Base-by-base conservation (phyloP, 2,888 invertebrate genomes). In the Eurois occulta region DNA sequence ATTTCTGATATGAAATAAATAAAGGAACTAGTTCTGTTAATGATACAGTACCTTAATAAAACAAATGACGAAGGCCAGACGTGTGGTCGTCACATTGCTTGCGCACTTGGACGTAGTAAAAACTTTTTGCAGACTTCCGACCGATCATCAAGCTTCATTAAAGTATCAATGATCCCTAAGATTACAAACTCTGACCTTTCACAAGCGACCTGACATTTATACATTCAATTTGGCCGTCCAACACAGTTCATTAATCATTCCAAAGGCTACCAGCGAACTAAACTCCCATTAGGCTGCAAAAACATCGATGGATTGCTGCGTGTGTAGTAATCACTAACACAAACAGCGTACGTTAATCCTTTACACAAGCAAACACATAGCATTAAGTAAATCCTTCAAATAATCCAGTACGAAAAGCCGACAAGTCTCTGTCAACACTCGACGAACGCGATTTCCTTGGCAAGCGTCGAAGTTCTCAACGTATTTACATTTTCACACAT, bases 401-500 rank as follows among this genome's bases (percentile, higher is more conserved):
- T 96, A 96, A 95, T 95, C 95, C 93, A 94, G 93, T 95, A 93
- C 90, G 93, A 92, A 93, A 95, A 95, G 94, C 94, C 94, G 94
- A 92, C 94, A 93, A 93, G 94, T 94, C 94, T 94, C 93, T 93
- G 95, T 94, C 95, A 95, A 96, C 96, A 95, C 94, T 94, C 92
- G 88, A 91, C 91, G 91, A 92, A 94, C 93, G 94, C 92, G 95
- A 95, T 95, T 96, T 95, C 93, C 94, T 95, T 92, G 87, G 92
- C 91, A 92, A 92, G 93, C 92, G 89, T 91, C 89, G 92, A 95
- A 95, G 93, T 95, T 95, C 92, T 89, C 90, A 89, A 90, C 93
- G 93, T 96, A 96, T 96, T 96, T 95, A 95, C 96, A 96, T 96
- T 95, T 96, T 95, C 94, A 94, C 95, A 95, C 94, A 95, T 94